phyloP scores from a whole-genome alignment of 2,113 vertebrate species.

The Proteles cristata region DNA sequence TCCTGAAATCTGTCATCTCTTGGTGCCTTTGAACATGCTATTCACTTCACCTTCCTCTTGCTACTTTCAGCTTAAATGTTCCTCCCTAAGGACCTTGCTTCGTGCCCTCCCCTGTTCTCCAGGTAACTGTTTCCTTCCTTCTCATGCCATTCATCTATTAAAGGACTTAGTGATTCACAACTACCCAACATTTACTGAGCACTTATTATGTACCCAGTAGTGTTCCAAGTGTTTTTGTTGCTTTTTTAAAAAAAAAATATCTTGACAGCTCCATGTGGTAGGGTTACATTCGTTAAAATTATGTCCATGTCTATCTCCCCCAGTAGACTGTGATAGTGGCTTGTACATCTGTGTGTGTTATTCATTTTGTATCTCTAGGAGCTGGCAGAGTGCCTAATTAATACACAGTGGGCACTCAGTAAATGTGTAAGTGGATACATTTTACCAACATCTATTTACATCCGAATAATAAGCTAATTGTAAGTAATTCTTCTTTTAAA shows the following conservation, averaged over 20 bases:
- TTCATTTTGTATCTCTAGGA: not conserved
- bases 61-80: not conserved
- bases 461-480: slow-evolving; percentile 40
- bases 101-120: too few species aligned
- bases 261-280: not conserved
- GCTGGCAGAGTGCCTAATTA: slow-evolving; percentile 39
- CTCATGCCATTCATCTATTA: not conserved
- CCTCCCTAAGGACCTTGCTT: not conserved
- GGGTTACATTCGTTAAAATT: not conserved
- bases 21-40: not conserved
- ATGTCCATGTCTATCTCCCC: not conserved
- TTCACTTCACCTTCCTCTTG: not conserved
- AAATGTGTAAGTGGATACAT: not conserved
- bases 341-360: not conserved
- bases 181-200: not conserved
- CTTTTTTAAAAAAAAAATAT: not conserved
- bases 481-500: slow-evolving; percentile 22
- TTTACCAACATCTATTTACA: slow-evolving; percentile 49
- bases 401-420: not conserved
- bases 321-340: not conserved
- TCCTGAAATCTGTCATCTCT: not conserved
- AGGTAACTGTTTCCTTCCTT: not conserved
- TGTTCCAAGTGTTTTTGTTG: not conserved
- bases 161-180: not conserved
- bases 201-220: not conserved